Evolutionary conservation across 2,888 invertebrate species (phyloP).

Genomic region (Phalera bucephala): DNA sequence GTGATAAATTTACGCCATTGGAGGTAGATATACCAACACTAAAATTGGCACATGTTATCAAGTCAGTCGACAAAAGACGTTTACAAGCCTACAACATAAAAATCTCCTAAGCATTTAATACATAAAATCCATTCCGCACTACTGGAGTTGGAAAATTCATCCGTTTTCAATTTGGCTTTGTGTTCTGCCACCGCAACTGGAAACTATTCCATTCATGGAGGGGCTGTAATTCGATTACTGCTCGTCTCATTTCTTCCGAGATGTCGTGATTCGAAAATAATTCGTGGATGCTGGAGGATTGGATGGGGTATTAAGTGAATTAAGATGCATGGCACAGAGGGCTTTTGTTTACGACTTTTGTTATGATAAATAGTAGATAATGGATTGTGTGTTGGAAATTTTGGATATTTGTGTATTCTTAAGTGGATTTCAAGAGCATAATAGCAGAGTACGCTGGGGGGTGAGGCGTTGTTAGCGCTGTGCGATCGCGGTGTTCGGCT

Average conservation of each 20-base stretch:
- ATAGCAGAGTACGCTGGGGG: no score
- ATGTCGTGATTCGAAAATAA: slow-evolving; percentile 65
- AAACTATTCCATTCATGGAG: slow-evolving; percentile 48
- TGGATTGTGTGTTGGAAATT: no score
- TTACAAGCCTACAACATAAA: no score
- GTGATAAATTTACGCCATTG: no score
- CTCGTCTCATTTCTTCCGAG: slow-evolving; percentile 64
- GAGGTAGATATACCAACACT: no score
- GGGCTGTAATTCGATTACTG: slow-evolving; percentile 60
- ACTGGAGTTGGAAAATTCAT: slow-evolving; percentile 24
- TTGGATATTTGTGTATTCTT: no score
- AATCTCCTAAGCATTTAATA: no score
- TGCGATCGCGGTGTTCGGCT: no score
- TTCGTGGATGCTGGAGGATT: slow-evolving; percentile 52
- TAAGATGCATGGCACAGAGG: slow-evolving; percentile 58
- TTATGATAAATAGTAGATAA: background rate
- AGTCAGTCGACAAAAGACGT: no score
- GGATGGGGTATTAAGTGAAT: slow-evolving; percentile 64
- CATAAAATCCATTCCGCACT: slow-evolving; percentile 2
- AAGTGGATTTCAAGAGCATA: no score
- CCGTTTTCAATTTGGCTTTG: slow-evolving; percentile 35
- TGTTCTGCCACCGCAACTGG: slow-evolving; percentile 37
- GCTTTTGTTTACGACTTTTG: slow-evolving; percentile 27
- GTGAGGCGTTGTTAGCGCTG: no score
- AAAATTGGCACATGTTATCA: no score